Percentiles rank a stretch among this genome's conserved stretches.
Evolutionary conservation across 2,888 invertebrate genomes (phyloP).

Genomic region (Stomorhina lunata): DNA sequence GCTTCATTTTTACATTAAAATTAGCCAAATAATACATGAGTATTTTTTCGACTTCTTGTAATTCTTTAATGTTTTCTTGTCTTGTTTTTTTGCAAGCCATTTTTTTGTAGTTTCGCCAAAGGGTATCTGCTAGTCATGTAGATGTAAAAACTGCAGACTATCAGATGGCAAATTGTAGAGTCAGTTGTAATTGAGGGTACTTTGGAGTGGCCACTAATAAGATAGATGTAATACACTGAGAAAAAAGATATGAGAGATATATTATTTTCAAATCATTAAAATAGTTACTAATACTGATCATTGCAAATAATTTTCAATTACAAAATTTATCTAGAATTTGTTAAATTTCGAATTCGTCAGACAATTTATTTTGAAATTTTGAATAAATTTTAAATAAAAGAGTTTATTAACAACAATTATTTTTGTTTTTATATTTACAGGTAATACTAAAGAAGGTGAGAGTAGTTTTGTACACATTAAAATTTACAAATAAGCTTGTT

Average conservation of each 20-base stretch:
- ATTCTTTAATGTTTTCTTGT: neutral
- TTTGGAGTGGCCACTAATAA: slow-evolving; percentile 3
- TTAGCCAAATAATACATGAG: neutral
- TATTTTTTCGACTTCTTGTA: neutral
- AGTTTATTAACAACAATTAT: neutral
- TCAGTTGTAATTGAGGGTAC: neutral
- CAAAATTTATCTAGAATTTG: too few species aligned
- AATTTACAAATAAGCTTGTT: neutral
- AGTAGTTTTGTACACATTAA: neutral
- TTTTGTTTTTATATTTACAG: neutral
- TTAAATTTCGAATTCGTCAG: neutral
- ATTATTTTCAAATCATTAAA: too few species aligned
- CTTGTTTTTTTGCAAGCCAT: neutral
- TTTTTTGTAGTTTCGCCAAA: neutral
- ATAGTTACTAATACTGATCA: too few species aligned
- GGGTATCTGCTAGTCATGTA: neutral
- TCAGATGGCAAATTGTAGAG: slow-evolving; percentile 20
- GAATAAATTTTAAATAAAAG: too few species aligned
- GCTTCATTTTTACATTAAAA: neutral
- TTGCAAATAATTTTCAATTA: too few species aligned
- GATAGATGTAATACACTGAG: neutral
- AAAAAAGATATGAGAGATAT: too few species aligned
- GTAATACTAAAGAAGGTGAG: neutral
- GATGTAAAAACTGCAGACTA: neutral
- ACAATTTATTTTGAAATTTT: too few species aligned